Evolutionary conservation across 1,140 invertebrate species (phyloP).

Genomic region (Cecropterus lyciades): DNA sequence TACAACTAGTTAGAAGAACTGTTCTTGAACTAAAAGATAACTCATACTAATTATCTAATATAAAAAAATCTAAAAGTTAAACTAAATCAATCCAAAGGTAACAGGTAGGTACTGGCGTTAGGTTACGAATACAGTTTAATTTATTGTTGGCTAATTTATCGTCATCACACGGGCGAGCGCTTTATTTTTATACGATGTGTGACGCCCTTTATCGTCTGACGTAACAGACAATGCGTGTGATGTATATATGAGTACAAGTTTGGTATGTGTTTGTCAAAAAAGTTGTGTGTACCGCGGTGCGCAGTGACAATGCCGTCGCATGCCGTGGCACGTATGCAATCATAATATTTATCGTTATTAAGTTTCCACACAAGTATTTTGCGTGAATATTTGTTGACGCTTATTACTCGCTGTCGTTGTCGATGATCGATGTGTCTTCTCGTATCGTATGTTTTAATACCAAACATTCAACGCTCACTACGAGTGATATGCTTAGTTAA

Average conservation of each 20-base stretch:
- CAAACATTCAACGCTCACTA: constrained; percentile 4
- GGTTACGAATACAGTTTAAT: too few relatives aligned
- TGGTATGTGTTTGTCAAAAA: constrained; percentile 54
- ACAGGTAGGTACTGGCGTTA: too few relatives aligned
- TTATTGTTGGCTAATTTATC: background rate
- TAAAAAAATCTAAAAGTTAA: too few relatives aligned
- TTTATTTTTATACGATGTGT: constrained; percentile 38
- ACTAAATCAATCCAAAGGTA: too few relatives aligned
- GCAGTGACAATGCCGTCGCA: constrained; percentile 44
- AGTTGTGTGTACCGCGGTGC: constrained; percentile 27
- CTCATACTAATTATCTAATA: too few relatives aligned
- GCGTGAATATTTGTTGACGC: constrained; percentile 19
- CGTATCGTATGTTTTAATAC: constrained; percentile 18
- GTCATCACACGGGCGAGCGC: constrained; percentile 17
- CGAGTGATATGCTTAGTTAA: background rate
- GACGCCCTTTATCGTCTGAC: constrained; percentile 49
- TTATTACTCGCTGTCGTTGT: constrained; percentile 12
- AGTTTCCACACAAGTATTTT: constrained; percentile 26
- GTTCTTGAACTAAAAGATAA: too few relatives aligned
- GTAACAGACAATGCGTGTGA: constrained; percentile 46
- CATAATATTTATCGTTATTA: constrained; percentile 46
- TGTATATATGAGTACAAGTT: constrained; percentile 43
- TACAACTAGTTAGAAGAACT: too few relatives aligned
- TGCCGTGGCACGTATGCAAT: constrained; percentile 31
- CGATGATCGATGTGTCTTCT: constrained; percentile 11